Conservation (phyloP, 2,888 invertebrate species). For the Pristionchus entomophagus region DNA sequence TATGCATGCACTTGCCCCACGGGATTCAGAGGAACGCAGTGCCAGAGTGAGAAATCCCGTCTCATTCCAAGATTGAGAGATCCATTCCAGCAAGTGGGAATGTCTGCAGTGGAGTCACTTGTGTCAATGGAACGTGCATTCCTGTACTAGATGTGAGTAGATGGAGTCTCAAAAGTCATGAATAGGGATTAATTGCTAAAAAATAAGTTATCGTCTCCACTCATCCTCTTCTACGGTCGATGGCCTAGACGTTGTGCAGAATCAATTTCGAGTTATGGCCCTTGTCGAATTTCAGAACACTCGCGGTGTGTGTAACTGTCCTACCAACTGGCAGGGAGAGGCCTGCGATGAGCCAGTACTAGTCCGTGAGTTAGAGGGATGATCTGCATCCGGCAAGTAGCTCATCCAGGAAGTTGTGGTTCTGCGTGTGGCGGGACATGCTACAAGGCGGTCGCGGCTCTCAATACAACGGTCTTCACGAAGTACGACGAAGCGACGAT, state of each 20-base stretch:
- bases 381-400: not conserved
- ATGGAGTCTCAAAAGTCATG: too few species aligned
- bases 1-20: not conserved
- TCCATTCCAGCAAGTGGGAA: not conserved
- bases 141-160: not conserved
- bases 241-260: too few species aligned
- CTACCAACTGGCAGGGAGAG: not conserved
- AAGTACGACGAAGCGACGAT: not conserved
- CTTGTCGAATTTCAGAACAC: not conserved
- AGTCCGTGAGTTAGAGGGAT: not conserved
- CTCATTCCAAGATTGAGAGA: not conserved
- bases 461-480: not conserved
- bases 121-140: conserved; percentile 4
- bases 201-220: too few species aligned
- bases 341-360: not conserved
- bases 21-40: conserved; percentile 10
- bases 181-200: too few species aligned
- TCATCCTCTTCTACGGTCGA: too few species aligned
- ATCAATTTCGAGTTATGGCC: not conserved
- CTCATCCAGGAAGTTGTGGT: not conserved
- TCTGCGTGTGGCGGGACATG: not conserved
- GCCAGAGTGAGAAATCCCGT: too few species aligned
- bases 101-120: not conserved
- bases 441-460: not conserved
- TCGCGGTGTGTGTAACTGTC: not conserved